Base-by-base conservation (phyloP, 2,888 invertebrate species). In the Lepidochrysops patricia region DNA sequence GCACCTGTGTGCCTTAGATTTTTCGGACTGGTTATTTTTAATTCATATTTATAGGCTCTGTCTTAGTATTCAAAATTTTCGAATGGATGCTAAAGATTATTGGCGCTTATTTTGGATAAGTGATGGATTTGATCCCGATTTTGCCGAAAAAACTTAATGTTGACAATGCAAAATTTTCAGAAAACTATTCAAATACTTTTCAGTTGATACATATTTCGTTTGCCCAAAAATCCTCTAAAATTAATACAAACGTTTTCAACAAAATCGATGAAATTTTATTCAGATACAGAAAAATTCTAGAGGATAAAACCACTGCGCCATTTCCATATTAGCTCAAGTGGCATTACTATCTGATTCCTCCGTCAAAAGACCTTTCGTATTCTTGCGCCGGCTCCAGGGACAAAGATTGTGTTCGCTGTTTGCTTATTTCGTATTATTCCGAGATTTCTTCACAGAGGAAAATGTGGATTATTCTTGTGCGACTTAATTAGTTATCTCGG, bases 1-100 rank as follows among this genome's bases (percentile, higher is more conserved):
- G n/a, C n/a, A n/a, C n/a, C n/a, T n/a, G n/a, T n/a, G n/a, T 58
- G 59, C 25, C 52, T 60, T 56, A 32, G 35, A 25, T 59, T 58
- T 34, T 50, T 57, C 54, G 13, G 54, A 23, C 13, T 25, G 32
- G 59, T 54, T 49, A 6, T 19, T 54, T 52, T 54, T 26, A 15
- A 4, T 26, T 12, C n/a, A n/a, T n/a, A n/a, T n/a, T n/a, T n/a
- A n/a, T n/a, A n/a, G n/a, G n/a, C n/a, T n/a, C n/a, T n/a, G n/a
- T n/a, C n/a, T n/a, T n/a, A n/a, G n/a, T n/a, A n/a, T n/a, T n/a
- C n/a, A n/a, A n/a, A n/a, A n/a, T n/a, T n/a, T n/a, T n/a, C n/a
- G n/a, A n/a, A n/a, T n/a, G n/a, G n/a, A n/a, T n/a, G n/a, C n/a
- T n/a, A n/a, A n/a, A n/a, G n/a, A n/a, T n/a, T n/a, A n/a, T n/a